phyloP scores from a whole-genome alignment of 2,113 vertebrate species.

The Ia io region DNA sequence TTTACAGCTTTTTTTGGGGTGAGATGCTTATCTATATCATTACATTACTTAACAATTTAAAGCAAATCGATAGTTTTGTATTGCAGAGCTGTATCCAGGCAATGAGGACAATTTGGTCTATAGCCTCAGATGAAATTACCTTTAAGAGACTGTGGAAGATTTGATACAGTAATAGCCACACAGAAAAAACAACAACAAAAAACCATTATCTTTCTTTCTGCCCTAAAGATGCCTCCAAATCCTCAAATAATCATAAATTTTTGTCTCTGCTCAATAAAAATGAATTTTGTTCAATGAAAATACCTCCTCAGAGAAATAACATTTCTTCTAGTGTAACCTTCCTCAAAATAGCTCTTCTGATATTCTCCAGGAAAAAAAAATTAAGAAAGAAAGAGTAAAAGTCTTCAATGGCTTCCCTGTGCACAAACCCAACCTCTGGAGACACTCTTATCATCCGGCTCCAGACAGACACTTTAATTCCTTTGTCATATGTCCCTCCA shows the following conservation, averaged over 20 bases:
- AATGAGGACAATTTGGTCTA: not conserved
- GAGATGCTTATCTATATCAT: not conserved
- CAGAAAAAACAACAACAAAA: not conserved
- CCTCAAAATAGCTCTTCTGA: not conserved
- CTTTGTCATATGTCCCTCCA: not conserved
- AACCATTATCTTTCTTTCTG: not conserved
- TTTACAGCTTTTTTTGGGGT: not conserved
- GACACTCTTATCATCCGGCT: not conserved
- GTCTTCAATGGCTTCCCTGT: not conserved
- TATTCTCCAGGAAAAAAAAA: constrained; percentile 1
- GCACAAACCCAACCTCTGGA: not conserved
- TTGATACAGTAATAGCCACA: not conserved
- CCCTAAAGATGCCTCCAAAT: not conserved
- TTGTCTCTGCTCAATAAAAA: constrained; percentile 50
- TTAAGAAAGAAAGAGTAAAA: not conserved
- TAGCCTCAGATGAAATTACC: not conserved
- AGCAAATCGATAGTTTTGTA: not conserved
- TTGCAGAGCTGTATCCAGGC: not conserved
- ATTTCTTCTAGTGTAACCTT: not conserved
- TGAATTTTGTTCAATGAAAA: constrained; percentile 37
- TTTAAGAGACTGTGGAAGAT: constrained; percentile 23
- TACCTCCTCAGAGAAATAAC: constrained; percentile 41
- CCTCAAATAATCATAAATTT: constrained; percentile 9
- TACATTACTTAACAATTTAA: not conserved
- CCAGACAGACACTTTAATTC: fast-evolving